phyloP scores from a whole-genome alignment of 2,113 vertebrate species.

The Myiozetetes cayanensis region DNA sequence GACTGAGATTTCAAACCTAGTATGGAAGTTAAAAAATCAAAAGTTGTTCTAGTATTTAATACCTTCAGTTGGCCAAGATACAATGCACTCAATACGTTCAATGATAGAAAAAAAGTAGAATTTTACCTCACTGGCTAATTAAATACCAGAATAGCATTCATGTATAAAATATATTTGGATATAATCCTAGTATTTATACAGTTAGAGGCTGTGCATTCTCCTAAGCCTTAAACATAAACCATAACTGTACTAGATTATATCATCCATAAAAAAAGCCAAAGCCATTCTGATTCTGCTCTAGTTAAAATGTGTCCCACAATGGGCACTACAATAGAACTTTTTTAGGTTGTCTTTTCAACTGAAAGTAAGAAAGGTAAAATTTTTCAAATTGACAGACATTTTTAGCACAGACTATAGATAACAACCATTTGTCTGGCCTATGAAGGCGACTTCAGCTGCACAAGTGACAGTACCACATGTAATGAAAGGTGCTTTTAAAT shows the following conservation, averaged over 20 bases:
- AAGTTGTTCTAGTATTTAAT: background rate
- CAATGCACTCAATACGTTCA: background rate
- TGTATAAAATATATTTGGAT: background rate
- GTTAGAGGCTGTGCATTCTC: background rate
- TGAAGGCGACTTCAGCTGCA: background rate
- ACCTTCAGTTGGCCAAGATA: background rate
- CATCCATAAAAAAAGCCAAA: background rate
- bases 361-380: background rate
- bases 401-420: background rate
- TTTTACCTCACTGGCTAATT: background rate
- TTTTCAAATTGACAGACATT: background rate
- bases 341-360: background rate
- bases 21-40: background rate
- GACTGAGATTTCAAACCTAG: constrained; percentile 97
- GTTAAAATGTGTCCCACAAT: background rate
- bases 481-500: background rate
- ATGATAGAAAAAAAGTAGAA: background rate
- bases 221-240: background rate
- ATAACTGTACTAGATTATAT: background rate
- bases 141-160: background rate
- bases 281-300: background rate
- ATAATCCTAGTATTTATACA: background rate
- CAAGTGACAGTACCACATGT: background rate
- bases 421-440: background rate
- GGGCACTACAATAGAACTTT: background rate